These are phyloP conservation scores for Herminia tarsipennalis DNA, from an alignment of 2,888 invertebrate genomes.

Conservation along the genomic window DNA sequence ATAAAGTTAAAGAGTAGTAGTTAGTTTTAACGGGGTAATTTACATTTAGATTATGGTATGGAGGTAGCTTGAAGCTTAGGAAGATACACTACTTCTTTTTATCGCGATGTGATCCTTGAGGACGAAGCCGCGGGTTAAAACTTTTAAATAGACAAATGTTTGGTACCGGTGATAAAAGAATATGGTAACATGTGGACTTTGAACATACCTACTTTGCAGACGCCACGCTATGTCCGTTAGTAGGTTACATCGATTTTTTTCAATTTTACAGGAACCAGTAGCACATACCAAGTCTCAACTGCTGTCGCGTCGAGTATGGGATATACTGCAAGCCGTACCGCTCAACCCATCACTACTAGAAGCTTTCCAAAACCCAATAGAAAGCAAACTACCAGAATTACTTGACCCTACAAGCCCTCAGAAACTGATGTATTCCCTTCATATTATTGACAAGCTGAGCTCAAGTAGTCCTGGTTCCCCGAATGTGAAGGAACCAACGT, in stretches of 20 bases:
- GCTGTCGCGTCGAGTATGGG: conserved; percentile 96
- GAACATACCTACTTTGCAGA: not conserved
- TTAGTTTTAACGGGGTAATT: no score
- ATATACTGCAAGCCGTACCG: conserved; percentile 95
- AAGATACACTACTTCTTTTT: not conserved
- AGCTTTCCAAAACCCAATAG: conserved; percentile 91
- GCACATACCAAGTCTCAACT: conserved; percentile 95
- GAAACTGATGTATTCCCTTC: conserved; percentile 97
- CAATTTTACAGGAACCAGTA: conserved; percentile 84
- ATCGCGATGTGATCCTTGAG: not conserved
- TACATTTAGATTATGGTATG: no score
- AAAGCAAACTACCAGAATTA: conserved; percentile 89
- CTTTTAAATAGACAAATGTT: no score
- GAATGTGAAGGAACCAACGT: conserved; percentile 61
- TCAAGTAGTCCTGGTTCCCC: conserved; percentile 60
- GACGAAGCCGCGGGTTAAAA: not conserved
- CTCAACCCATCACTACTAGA: conserved; percentile 94
- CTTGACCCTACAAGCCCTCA: conserved; percentile 96
- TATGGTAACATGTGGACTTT: no score
- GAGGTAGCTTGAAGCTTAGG: no score
- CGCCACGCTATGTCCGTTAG: not conserved
- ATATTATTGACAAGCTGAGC: conserved; percentile 89
- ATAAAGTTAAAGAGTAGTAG: no score
- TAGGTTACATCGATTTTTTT: not conserved
- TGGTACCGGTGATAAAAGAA: no score